Base-by-base conservation (phyloP, 1,140 invertebrate genomes). In the Diachasma alloeum region DNA sequence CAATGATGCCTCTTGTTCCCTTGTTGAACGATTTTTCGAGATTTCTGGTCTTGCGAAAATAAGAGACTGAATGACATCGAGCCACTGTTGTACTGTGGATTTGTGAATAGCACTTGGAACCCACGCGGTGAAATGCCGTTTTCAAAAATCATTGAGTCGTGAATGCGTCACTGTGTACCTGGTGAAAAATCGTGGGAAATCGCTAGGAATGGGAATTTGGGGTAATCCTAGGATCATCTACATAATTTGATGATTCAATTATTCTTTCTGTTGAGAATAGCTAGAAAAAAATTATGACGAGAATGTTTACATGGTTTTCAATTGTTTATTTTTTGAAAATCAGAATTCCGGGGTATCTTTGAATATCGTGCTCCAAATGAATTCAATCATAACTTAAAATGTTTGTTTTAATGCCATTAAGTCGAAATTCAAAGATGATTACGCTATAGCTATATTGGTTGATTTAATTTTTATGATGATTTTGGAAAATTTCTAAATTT, bases 131-230 rank as follows among this genome's bases (percentile, higher is more conserved):
- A 63, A 63, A 63, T 59, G 26, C 39, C 72, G 53, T 44, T 66
- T 74, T 56, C 11, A 13, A 63, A 74, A 74, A 24, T 74, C 53
- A 42, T 5, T 66, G 31, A 74, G 39, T 74, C 53, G 72, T 74
- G 13, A 74, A 74, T 48, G 26, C 13, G 24, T 31, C 13, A 56
- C 15, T 56, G 48, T 72, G 17, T 72, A 39, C 71, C 71, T 59
- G 71, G 26, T 72, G 17, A 39, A 69, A 67, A 48, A 71, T 46
- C 71, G 71, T 72, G 71, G 71, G 71, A 72, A 72, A 37, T 72
- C 6, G 46, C 22, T 13, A 39, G 4, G 31, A 39, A 8, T 3
- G 36, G 36, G 15, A 39, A 4, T 17, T 37, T 17, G 24, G 6
- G 39, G 48, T 53, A 53, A 53, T 53, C 48, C 48, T 4, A 22